Evolutionary conservation across 2,888 invertebrate genomes (phyloP), one percentile per base, ranked within the genome.

Genomic region (Amblyjoppa fuscipennis): DNA sequence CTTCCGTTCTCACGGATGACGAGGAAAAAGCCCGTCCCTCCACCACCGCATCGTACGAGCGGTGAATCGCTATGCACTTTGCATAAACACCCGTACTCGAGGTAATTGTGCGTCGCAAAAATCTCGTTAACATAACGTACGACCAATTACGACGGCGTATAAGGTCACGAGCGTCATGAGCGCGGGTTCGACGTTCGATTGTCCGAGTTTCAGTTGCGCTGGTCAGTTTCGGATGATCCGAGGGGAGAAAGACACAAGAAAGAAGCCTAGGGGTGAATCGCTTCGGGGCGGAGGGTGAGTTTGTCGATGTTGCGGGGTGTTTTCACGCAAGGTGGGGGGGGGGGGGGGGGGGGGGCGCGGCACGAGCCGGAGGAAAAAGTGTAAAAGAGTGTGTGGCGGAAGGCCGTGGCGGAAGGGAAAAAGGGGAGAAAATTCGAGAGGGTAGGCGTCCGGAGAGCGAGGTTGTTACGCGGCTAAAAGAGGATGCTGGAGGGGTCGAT

Each of bases 401-500:
- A 61, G 34, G 16, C 13, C 6, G 61, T n/a, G 28, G 9, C 0
- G 13, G 59, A 59, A 16, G 28, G 2, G 34, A 78, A 87, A 69
- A 61, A 85, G 71, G 73, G 83, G 84, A 87, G 76, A 83, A 53
- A 87, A 85, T 79, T 88, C 81, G 86, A 78, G 87, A 75, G 83
- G 73, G 85, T 80, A 41, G 73, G 68, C 64, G 77, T 64, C 56
- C 79, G 64, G 61, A 75, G 61, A 31, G 41, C 71, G 68, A 81
- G 70, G 77, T 75, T 68, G 76, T 64, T 71, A 79, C 56, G 80
- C 88, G 87, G 79, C 78, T 88, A 88, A 89, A 90, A 90, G 89
- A 91, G 89, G 89, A 90, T 88, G 80, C 81, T 84, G 85, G 87
- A 85, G 78, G 53, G 31, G 41, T 34, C 31, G 83, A 73, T 74